These are phyloP conservation scores for Stictocephala bisonia DNA, from an alignment of 2,888 invertebrate genomes.

Conservation along the genomic window DNA sequence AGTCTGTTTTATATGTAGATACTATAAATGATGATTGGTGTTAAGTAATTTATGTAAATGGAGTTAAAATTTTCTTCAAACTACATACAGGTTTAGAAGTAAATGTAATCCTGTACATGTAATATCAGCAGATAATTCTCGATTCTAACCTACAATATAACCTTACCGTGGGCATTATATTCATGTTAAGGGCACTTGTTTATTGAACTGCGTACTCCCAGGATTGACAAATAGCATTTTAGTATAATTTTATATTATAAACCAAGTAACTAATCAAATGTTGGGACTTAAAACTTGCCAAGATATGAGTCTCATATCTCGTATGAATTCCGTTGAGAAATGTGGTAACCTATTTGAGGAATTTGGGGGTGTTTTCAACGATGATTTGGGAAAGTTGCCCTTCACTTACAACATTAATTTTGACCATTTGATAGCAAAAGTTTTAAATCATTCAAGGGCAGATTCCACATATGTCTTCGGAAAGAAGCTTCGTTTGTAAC, in stretches of 20 bases:
- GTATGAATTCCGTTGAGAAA: background rate
- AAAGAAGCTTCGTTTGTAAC: no score
- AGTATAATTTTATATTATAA: slow-evolving; percentile 1
- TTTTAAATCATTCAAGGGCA: no score
- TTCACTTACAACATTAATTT: background rate
- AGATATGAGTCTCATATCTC: background rate
- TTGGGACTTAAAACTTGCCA: background rate
- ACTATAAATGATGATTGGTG: background rate
- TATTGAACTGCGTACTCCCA: background rate
- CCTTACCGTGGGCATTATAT: no score
- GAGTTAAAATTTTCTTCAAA: background rate
- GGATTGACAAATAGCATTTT: background rate
- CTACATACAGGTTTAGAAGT: background rate
- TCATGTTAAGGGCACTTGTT: no score
- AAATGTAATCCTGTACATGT: background rate
- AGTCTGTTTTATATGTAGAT: background rate
- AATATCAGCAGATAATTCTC: background rate
- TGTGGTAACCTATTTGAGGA: no score
- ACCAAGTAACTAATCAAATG: background rate
- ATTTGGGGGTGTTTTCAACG: background rate
- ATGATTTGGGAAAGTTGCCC: background rate
- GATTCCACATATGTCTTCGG: no score
- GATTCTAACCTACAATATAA: no score
- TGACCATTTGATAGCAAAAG: no score
- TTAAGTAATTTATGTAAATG: background rate